Evolutionary conservation across 2,113 vertebrate genomes (phyloP).

Genomic region (Sminthopsis crassicaudata): DNA sequence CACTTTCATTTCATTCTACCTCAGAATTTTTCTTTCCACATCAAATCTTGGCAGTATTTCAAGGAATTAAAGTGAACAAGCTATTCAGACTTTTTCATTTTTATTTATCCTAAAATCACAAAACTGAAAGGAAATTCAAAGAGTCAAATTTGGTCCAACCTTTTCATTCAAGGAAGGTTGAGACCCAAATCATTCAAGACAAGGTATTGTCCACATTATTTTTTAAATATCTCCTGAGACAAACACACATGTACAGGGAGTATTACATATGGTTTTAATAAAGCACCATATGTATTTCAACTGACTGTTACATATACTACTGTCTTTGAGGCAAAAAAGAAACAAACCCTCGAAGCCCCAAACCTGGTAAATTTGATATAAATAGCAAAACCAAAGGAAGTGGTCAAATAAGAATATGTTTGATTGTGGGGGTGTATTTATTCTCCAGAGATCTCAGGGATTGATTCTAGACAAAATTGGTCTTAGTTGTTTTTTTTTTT

Average conservation of each 20-base stretch:
- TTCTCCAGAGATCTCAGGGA: background rate
- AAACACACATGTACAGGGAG: background rate
- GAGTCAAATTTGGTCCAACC: background rate
- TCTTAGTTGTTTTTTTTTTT: background rate
- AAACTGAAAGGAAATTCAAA: slow-evolving; percentile 11
- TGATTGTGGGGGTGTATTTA: background rate
- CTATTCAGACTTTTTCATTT: slow-evolving; percentile 12
- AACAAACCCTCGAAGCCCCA: background rate
- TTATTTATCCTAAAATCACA: slow-evolving; percentile 36
- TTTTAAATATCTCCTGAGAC: background rate
- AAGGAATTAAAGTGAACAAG: slow-evolving; percentile 5
- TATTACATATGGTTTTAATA: slow-evolving; percentile 34
- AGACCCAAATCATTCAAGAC: background rate
- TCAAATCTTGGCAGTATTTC: background rate
- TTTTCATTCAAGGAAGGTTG: background rate
- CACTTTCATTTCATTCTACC: background rate
- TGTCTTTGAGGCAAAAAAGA: slow-evolving; percentile 22
- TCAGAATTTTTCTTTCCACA: background rate
- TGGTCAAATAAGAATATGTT: background rate
- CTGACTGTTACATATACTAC: background rate
- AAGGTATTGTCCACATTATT: background rate
- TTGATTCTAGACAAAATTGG: background rate
- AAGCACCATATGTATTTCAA: slow-evolving; percentile 6
- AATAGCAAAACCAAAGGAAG: slow-evolving; percentile 25
- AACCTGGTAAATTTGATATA: slow-evolving; percentile 1